A percentile compares a stretch with the other conserved stretches of the same genome.
These are phyloP conservation scores for Poeciliopsis turrubarensis DNA, from an alignment of 2,113 vertebrate genomes.

Conservation along the genomic window DNA sequence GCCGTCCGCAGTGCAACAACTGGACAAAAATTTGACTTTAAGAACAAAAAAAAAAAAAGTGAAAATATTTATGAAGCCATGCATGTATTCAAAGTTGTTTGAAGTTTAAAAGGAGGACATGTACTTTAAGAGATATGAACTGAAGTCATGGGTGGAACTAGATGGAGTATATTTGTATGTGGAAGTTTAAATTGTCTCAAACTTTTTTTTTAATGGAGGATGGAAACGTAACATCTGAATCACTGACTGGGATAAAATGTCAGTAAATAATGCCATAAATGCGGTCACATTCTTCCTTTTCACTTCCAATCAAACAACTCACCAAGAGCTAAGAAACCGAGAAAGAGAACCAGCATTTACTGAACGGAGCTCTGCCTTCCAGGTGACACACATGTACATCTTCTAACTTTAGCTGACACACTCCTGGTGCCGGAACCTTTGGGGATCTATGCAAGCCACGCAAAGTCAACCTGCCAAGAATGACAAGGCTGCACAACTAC, in stretches of 20 bases:
- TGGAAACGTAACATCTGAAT: background rate
- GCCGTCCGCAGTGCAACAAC: background rate
- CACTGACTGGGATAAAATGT: background rate
- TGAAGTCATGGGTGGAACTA: no score
- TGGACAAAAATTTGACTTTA: background rate
- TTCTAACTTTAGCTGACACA: constrained; percentile 78
- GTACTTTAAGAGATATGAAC: no score
- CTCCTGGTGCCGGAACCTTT: constrained; percentile 60
- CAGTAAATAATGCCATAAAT: no score
- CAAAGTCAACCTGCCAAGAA: constrained; percentile 57
- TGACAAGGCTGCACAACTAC: constrained; percentile 29
- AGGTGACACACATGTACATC: constrained; percentile 52
- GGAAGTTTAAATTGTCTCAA: background rate
- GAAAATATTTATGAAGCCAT: background rate
- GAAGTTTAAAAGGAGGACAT: background rate
- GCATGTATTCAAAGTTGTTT: background rate
- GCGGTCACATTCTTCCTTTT: background rate
- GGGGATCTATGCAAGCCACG: constrained; percentile 37
- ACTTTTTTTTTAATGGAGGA: background rate
- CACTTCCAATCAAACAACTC: background rate
- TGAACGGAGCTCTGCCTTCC: constrained; percentile 44
- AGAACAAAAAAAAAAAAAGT: background rate
- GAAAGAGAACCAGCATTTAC: constrained; percentile 8
- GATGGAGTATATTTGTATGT: background rate
- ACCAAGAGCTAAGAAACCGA: background rate